Evolutionary conservation across 1,140 invertebrate species (phyloP).

Genomic region (Apis dorsata): DNA sequence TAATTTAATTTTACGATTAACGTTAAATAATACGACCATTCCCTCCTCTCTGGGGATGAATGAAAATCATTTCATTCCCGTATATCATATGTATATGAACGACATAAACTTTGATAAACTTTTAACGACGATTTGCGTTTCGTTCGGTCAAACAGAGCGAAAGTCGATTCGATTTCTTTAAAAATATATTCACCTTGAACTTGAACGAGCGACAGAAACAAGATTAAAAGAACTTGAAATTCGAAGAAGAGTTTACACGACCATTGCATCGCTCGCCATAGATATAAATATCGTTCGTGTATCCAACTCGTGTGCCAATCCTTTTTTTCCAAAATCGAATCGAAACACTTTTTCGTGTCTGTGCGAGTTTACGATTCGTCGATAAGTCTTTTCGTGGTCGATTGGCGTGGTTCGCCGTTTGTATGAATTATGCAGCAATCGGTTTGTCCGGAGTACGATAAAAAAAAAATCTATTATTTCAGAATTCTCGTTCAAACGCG

Average conservation of each 20-base stretch:
- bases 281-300: conserved; percentile 20
- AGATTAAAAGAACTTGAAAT: conserved; percentile 24
- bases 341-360: conserved; percentile 23
- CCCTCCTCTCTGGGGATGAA: no score
- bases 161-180: no score
- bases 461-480: conserved; percentile 46
- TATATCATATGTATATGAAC: no score
- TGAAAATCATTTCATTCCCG: no score
- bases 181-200: no score
- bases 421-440: conserved; percentile 62
- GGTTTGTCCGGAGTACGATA: conserved; percentile 42
- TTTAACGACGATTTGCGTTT: no score
- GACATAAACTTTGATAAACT: no score
- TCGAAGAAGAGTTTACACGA: conserved; percentile 1
- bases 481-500: conserved; percentile 25
- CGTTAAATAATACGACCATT: no score
- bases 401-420: conserved; percentile 46
- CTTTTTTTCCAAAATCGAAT: conserved; percentile 37
- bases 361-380: conserved; percentile 31
- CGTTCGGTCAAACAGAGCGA: no score
- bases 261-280: not conserved
- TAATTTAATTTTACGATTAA: no score
- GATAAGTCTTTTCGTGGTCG: not conserved
- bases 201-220: not conserved
- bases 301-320: conserved; percentile 24